Evolutionary conservation across 2,113 vertebrate species (phyloP).

Genomic region (Pachyramphus minor): DNA sequence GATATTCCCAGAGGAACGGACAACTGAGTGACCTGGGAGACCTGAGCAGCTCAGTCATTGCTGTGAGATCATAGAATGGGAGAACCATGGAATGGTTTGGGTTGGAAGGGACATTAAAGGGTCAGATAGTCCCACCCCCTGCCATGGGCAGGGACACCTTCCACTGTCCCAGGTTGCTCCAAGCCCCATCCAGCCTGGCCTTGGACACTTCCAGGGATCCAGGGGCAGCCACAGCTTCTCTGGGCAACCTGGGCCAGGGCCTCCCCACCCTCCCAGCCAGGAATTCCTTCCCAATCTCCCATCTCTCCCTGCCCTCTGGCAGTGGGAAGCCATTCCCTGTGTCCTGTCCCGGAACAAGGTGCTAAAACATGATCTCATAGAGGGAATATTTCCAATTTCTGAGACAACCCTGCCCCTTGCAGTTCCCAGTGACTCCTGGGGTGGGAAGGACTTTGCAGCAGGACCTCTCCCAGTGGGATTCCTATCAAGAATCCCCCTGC

Average conservation of each 20-base stretch:
- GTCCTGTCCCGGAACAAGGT: background rate
- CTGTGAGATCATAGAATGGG: too few relatives aligned
- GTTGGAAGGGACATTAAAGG: background rate
- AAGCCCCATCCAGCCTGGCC: background rate
- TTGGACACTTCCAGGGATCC: background rate
- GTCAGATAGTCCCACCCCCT: background rate
- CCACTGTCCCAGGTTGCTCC: background rate
- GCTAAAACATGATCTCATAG: background rate
- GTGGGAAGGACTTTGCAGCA: background rate
- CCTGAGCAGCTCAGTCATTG: rapidly evolving
- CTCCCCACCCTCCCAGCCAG: background rate
- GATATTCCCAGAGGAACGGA: background rate
- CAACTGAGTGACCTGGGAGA: background rate
- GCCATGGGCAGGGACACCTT: background rate
- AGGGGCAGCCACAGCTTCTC: background rate
- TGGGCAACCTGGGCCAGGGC: background rate
- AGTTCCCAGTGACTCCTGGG: background rate
- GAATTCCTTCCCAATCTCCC: background rate
- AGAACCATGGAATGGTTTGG: background rate
- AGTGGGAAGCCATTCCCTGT: background rate
- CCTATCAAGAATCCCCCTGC: background rate
- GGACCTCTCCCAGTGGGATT: background rate
- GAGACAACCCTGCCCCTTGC: background rate
- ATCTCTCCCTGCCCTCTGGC: background rate
- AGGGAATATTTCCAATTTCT: background rate